Conservation (phyloP, 2,113 vertebrate genomes). For the Jacana jacana region DNA sequence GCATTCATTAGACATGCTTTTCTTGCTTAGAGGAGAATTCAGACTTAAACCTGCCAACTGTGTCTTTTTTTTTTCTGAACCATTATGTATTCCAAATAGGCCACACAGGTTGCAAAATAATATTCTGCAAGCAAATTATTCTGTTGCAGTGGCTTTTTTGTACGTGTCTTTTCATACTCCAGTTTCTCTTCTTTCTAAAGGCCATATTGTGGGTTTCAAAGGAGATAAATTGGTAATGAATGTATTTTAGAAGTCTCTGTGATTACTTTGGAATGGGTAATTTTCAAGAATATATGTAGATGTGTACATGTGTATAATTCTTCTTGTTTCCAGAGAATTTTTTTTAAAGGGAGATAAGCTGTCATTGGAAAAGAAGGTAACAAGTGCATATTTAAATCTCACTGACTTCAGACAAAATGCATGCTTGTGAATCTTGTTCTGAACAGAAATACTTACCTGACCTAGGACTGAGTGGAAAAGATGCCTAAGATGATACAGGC, state of each 20-base stretch:
- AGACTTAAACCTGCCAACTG: slow-evolving; percentile 10
- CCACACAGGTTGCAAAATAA: slow-evolving; percentile 27
- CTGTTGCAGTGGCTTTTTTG: background rate
- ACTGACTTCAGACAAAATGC: background rate
- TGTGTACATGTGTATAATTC: background rate
- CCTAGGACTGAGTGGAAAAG: background rate
- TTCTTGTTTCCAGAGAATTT: background rate
- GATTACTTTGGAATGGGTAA: slow-evolving; percentile 12
- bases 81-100: background rate
- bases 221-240: slow-evolving; percentile 21
- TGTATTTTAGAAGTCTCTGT: background rate
- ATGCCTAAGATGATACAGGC: background rate
- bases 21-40: slow-evolving; percentile 9
- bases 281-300: slow-evolving; percentile 4
- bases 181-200: background rate
- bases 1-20: slow-evolving; percentile 1
- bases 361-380: background rate
- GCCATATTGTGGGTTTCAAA: background rate
- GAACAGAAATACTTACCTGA: background rate
- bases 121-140: slow-evolving; percentile 45
- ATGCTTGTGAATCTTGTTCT: background rate
- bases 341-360: background rate
- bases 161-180: background rate
- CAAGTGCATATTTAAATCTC: background rate
- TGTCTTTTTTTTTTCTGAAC: background rate